Evolutionary conservation across 1,140 invertebrate species (phyloP), one percentile per base, ranked within the genome.

Genomic region (Drosophila ananassae): DNA sequence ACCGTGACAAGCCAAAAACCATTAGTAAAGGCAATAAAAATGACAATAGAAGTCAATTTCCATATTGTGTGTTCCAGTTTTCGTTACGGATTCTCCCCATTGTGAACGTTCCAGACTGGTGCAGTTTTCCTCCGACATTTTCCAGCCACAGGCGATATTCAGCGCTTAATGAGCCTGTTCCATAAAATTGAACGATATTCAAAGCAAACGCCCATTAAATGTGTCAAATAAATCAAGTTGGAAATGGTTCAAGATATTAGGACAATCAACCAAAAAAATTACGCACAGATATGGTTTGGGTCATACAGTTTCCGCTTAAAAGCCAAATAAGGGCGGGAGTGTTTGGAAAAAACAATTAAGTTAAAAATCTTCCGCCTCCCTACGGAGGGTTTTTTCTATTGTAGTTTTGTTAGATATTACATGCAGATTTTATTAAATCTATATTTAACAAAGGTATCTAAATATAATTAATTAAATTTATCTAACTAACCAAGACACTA

Each of bases 41-140:
- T 89, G 84, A 87, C 83, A 87, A 87, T 89, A 83, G 83, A 89
- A 83, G 76, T 89, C 76, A 87, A 87, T 87, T 87, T 87, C 83
- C 83, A 87, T 87, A 83, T 77, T 79, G 68, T 79, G 53, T 73
- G 78, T 81, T 69, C 61, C 66, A 62, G 79, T 78, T 79, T 82
- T 73, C 61, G 78, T 59, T 80, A 72, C 57, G 57, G 77, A 80
- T 76, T 76, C 53, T 69, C 68, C 39, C 39, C 48, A 73, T 73
- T 73, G 50, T 51, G 44, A 2, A 32, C 32, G n/a, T 48, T 21
- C 32, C 13, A 56, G 30, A 34, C 48, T 22, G 12, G 46, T 60
- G 60, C 47, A 41, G 25, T 62, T 57, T 58, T 55, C 59, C 53
- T 59, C 28, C 6, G 34, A 50, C 54, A 56, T 75, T 77, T 74